Conservation (phyloP, 1,140 invertebrate species). For the Musca domestica region DNA sequence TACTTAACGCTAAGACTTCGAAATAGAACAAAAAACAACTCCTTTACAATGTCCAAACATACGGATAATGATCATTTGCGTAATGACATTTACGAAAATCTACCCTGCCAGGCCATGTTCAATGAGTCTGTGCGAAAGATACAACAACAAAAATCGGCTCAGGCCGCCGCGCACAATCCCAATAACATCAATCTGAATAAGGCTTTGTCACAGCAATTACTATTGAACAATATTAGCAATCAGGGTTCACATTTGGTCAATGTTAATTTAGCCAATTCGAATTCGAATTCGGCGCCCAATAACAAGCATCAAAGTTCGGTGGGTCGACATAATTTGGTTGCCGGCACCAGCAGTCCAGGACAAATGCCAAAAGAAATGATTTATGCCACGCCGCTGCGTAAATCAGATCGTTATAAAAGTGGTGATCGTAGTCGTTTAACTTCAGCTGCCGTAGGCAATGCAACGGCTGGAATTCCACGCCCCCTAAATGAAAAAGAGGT, state of each 20-base stretch:
- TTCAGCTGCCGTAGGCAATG: not conserved
- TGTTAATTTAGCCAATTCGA: conserved; percentile 20
- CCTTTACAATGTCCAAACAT: conserved; percentile 47
- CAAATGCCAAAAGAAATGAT: conserved; percentile 51
- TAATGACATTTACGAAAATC: conserved; percentile 53
- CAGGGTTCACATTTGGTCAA: conserved; percentile 32
- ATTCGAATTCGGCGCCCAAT: conserved; percentile 34
- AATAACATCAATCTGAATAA: conserved; percentile 25
- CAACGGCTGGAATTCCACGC: too few relatives aligned
- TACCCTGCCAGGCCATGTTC: conserved; percentile 53
- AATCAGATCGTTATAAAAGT: conserved; percentile 53
- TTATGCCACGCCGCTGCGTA: conserved; percentile 50
- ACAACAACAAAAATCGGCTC: conserved; percentile 37
- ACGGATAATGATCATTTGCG: conserved; percentile 52
- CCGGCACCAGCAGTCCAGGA: conserved; percentile 27
- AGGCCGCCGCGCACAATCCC: conserved; percentile 15
- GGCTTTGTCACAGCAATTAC: conserved; percentile 31
- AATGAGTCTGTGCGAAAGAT: conserved; percentile 53
- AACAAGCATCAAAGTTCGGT: conserved; percentile 19
- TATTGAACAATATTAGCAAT: conserved; percentile 35
- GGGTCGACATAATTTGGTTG: too few relatives aligned
- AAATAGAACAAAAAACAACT: not conserved
- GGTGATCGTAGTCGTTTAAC: conserved; percentile 41
- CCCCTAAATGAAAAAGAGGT: conserved; percentile 9
- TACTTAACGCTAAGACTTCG: not conserved